phyloP scores from a whole-genome alignment of 2,797 vertebrate species.

The Streptopelia turtur region DNA sequence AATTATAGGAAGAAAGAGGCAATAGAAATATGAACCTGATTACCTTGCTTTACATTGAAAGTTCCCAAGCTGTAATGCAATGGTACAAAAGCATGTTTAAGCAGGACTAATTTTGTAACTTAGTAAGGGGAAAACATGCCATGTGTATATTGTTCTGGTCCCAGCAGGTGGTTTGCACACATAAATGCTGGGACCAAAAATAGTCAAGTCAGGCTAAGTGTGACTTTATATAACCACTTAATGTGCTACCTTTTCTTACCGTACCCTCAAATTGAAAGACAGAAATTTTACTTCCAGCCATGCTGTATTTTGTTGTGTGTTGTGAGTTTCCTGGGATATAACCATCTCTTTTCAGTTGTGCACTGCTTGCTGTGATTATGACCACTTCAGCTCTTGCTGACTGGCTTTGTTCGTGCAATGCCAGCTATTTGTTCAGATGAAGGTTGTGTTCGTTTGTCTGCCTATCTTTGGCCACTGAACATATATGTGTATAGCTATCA shows the following conservation, averaged over 20 bases:
- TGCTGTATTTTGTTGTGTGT: not conserved
- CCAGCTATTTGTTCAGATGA: not conserved
- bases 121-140: not conserved
- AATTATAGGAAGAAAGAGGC: not conserved
- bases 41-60: not conserved
- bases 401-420: not conserved
- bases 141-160: not conserved
- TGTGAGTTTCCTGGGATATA: not conserved
- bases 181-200: not conserved
- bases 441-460: not conserved
- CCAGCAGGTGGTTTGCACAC: not conserved
- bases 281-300: not conserved
- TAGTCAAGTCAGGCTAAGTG: not conserved
- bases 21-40: not conserved
- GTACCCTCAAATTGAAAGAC: not conserved
- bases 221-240: not conserved
- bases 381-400: not conserved
- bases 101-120: not conserved
- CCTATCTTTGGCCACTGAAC: not conserved
- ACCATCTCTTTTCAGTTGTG: not conserved
- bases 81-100: not conserved
- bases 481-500: fast-evolving
- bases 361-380: not conserved
- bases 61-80: not conserved
- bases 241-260: not conserved